Evolutionary conservation across 2,113 vertebrate species (phyloP), one percentile per base, ranked within the genome.

Genomic region (Meriones unguiculatus): DNA sequence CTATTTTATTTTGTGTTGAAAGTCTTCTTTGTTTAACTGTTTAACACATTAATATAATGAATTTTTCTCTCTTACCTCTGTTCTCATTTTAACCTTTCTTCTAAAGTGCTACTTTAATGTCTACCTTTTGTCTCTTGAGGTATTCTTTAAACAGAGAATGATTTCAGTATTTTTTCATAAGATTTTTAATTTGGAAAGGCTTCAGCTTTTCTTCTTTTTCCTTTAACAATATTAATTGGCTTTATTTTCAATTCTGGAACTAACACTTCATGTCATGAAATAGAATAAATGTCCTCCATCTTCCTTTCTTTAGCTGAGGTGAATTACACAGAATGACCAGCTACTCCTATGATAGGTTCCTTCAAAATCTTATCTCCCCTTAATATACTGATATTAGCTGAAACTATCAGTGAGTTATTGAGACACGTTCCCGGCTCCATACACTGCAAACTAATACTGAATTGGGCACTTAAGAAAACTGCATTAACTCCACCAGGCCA

Each of bases 401-500:
- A 95, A 89, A 84, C 92, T 95, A 91, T 93, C 93, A 91, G 89
- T 97, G 91, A 95, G 81, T 89, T 97, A 97, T 86, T 89, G 81
- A 90, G 28, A 95, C 72, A 93, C 67, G 93, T 75, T 91, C 84
- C 28, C 73, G 86, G 41, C 78, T 93, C 87, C 94, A 73, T 95
- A 93, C 76, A 86, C 86, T 95, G 78, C 89, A 97, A 97, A 96
- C 69, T 76, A 97, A 90, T 84, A 92, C 50, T 95, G 67, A 96
- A 96, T 87, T 96, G 88, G 46, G 87, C 97, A 97, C 97, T 98
- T 97, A 97, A 81, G 78, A 78, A 96, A 93, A 95, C 86, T 92
- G 59, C 95, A 96, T 97, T 97, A 96, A 97, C 96, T 96, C 96
- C 88, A 91, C 93, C 81, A 76, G n/a, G 93, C 93, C 97, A 95